A percentile compares a stretch with the other conserved stretches of the same genome.
These are phyloP conservation scores for Strigamia transsilvanica DNA, from an alignment of 2,888 invertebrate species.

Conservation along the genomic window DNA sequence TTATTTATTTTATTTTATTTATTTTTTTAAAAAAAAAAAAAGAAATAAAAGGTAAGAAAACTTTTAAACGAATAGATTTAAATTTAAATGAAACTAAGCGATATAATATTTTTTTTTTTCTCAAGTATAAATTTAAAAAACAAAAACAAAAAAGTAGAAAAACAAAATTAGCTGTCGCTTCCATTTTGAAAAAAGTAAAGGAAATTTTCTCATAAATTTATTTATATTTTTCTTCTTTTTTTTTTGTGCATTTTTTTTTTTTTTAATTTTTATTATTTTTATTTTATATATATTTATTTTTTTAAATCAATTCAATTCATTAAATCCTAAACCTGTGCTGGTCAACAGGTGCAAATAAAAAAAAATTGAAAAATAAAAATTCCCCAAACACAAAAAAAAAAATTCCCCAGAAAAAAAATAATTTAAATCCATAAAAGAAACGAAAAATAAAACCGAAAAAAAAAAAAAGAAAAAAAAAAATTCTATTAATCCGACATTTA, in stretches of 20 bases:
- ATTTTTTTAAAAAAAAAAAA: background rate
- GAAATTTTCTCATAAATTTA: no score
- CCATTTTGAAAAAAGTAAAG: background rate
- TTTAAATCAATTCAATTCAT: background rate
- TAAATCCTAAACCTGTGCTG: slow-evolving; percentile 15
- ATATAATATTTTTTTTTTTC: no score
- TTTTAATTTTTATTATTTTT: background rate
- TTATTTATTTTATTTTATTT: background rate
- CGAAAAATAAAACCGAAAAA: background rate
- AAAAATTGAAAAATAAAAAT: background rate
- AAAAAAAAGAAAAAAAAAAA: background rate
- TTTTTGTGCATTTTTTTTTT: background rate
- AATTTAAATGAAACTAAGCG: background rate
- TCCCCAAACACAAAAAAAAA: no score
- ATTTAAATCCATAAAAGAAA: background rate
- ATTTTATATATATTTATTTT: background rate
- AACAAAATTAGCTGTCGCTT: slow-evolving; percentile 1
- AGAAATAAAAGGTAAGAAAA: background rate
- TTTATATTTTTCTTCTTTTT: no score
- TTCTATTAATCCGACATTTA: background rate
- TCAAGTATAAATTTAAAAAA: background rate
- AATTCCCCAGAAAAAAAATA: no score
- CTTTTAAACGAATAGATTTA: background rate
- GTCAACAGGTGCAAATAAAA: slow-evolving; percentile 17
- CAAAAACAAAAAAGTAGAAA: no score